Base-by-base conservation (phyloP, 2,797 vertebrate species). In the Chelonia mydas region DNA sequence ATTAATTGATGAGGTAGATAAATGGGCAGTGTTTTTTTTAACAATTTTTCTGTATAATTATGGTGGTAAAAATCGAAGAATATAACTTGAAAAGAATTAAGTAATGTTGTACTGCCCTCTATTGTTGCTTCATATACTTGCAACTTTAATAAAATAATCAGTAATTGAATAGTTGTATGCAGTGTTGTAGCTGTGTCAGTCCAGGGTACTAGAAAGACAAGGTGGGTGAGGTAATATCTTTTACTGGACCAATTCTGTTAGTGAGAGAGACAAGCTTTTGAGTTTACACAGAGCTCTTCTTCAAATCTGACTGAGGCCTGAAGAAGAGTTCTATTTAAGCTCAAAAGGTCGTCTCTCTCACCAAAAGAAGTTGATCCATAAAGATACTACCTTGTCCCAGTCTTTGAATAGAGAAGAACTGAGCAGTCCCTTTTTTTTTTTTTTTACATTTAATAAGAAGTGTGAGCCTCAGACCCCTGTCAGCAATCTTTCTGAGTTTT, bases 31-130 rank as follows among this genome's bases (percentile, higher is more conserved):
- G 88, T 50, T 31, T 53, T 31, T 28, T 45, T 17, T 7, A 72
- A 21, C 19, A 41, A 37, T 5, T 37, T 68, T 23, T 37, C 28
- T 95, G 31, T 57, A 5, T 31, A 77, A 79, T 11, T 85, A 94
- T 0, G 1, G 13, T 65, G 80, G 50, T 55, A 50, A 78, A 78
- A 78, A 91, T 21, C 28, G 27, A 57, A 53, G 33, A 72, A 77
- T 51, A n/a, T 27, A 0, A 1, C 15, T 9, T 51, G 37, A n/a
- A 80, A 6, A 37, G 10, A 86, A 1, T 83, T 90, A 86, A 91
- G 45, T 91, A 89, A 89, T 86, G 25, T 49, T 51, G 28, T 94
- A 93, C 95, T 98, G 98, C 96, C 97, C 96, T 96, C 98, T 96
- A n/a, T 92, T 96, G 97, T 90, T 7, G 8, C 83, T 55, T 86